Evolutionary conservation across 2,113 vertebrate genomes (phyloP).

Genomic region (Trichomycterus rosablanca): DNA sequence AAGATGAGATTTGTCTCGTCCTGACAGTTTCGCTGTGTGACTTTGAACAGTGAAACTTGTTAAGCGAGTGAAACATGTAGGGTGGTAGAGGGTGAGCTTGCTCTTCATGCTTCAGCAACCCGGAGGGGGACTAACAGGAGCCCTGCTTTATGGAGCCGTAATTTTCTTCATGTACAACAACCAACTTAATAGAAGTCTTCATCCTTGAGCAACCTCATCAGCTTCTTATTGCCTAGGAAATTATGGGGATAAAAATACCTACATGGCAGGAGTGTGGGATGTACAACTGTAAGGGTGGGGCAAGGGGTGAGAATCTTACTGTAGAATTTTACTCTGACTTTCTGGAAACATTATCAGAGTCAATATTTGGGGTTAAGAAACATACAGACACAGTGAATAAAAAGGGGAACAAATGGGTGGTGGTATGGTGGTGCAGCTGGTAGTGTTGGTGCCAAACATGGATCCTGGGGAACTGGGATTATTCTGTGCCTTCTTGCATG

Average conservation of each 20-base stretch:
- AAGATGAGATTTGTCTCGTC: too few relatives aligned
- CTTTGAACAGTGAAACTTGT: conserved; percentile 52
- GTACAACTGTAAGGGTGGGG: conserved; percentile 19
- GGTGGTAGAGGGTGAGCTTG: conserved; percentile 56
- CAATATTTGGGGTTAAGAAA: too few relatives aligned
- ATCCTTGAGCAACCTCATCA: conserved; percentile 79
- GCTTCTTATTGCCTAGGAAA: conserved; percentile 70
- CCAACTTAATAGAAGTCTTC: conserved; percentile 77
- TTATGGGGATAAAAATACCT: conserved; percentile 70
- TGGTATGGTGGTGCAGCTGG: too few relatives aligned
- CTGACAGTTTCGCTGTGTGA: conserved; percentile 5
- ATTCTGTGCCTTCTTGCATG: too few relatives aligned
- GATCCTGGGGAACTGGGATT: too few relatives aligned
- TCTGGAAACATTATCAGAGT: not conserved
- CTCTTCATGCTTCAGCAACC: conserved; percentile 71
- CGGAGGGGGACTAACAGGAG: conserved; percentile 66
- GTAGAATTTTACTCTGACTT: not conserved
- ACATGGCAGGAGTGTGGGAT: conserved; percentile 49
- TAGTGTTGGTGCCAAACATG: too few relatives aligned
- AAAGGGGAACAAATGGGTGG: too few relatives aligned
- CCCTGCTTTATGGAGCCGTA: conserved; percentile 70
- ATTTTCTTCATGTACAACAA: conserved; percentile 73
- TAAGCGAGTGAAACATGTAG: conserved; percentile 52
- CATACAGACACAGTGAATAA: too few relatives aligned
- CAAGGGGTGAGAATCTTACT: not conserved